These are phyloP conservation scores for Aselliscus stoliczkanus DNA, from an alignment of 2,797 vertebrate genomes.

Conservation along the genomic window DNA sequence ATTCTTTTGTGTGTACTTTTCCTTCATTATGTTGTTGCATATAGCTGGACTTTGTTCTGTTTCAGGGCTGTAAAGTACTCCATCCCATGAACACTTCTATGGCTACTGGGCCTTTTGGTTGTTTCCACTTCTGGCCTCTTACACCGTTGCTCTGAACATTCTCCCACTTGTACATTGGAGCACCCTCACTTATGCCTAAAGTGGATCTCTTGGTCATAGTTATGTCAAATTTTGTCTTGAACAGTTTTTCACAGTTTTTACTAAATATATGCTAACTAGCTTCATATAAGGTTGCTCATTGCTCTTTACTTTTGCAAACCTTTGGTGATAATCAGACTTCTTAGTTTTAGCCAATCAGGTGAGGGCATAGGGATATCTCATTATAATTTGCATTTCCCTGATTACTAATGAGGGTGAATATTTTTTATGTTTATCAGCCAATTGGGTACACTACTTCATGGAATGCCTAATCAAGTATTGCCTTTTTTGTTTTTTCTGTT, in stretches of 20 bases:
- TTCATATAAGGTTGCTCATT: not conserved
- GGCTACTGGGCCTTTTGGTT: not conserved
- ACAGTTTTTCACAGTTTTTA: not conserved
- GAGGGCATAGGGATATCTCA: not conserved
- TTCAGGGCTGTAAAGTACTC: not conserved
- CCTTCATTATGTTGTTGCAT: not conserved
- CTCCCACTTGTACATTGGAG: not conserved
- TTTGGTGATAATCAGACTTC: not conserved
- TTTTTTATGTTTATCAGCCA: not conserved
- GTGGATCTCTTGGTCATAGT: not conserved
- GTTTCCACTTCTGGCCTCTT: not conserved
- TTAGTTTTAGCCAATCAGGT: not conserved
- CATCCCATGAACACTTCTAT: not conserved
- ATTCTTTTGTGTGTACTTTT: not conserved
- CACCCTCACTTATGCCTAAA: no score
- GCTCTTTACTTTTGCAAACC: not conserved
- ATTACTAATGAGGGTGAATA: not conserved
- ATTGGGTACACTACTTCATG: no score
- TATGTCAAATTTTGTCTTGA: not conserved
- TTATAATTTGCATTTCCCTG: not conserved
- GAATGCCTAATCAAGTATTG: not conserved
- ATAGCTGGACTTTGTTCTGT: not conserved
- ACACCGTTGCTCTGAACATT: not conserved
- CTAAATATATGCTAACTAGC: not conserved
- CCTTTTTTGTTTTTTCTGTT: not conserved